phyloP scores from a whole-genome alignment of 2,888 invertebrate genomes.

The Drosophila meridionalis region DNA sequence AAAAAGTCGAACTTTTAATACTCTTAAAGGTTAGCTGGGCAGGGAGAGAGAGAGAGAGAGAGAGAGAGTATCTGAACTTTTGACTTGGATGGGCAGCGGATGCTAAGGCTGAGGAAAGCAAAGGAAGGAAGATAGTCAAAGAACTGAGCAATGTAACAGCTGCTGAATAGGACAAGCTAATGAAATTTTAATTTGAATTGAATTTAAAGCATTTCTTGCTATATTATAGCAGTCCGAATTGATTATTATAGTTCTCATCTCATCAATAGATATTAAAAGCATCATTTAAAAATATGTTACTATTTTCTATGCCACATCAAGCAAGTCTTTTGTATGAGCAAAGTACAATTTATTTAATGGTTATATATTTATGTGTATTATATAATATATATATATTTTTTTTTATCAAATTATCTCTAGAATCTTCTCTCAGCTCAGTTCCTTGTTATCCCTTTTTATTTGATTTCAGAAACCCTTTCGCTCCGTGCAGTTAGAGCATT shows the following conservation, averaged over 20 bases:
- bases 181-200: background rate
- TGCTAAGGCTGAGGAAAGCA: background rate
- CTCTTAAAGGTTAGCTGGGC: conserved; percentile 20
- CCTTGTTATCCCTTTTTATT: background rate
- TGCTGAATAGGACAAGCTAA: background rate
- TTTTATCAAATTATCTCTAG: background rate
- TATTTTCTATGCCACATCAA: background rate
- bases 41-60: background rate
- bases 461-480: background rate
- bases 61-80: conserved; percentile 1
- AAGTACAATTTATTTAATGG: background rate
- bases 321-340: background rate
- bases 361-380: too few relatives aligned
- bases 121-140: background rate
- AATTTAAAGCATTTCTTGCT: too few relatives aligned
- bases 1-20: conserved; percentile 25
- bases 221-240: background rate
- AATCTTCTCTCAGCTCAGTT: background rate
- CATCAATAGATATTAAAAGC: too few relatives aligned
- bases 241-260: too few relatives aligned
- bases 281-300: background rate
- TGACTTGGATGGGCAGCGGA: background rate
- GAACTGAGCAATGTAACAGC: background rate
- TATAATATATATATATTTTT: background rate
- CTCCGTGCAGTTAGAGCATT: conserved; percentile 1